These are phyloP conservation scores for Trichopria drosophilae DNA, from an alignment of 2,888 invertebrate species.

Conservation along the genomic window DNA sequence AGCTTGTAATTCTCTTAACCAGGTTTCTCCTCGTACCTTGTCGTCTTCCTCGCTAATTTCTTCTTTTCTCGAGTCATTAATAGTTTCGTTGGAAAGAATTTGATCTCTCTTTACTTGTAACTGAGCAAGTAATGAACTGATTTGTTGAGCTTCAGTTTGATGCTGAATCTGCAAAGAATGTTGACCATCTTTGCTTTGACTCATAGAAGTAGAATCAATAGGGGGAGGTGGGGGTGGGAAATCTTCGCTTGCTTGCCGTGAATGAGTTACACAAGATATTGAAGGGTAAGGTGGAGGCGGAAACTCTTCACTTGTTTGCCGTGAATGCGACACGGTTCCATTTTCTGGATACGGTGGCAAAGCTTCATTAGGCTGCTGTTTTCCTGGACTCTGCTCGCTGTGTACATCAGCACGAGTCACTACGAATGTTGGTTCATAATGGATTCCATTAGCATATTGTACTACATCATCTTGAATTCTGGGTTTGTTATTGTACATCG, in stretches of 20 bases:
- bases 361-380: conserved; percentile 59
- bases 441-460: conserved; percentile 59
- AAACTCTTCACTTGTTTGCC: conserved; percentile 62
- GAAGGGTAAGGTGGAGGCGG: conserved; percentile 79
- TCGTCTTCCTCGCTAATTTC: conserved; percentile 42
- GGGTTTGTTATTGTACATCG: conserved; percentile 45
- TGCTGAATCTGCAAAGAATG: conserved; percentile 36
- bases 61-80: conserved; percentile 39
- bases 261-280: conserved; percentile 76
- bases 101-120: conserved; percentile 58
- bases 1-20: conserved; percentile 79
- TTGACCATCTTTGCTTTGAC: conserved; percentile 25
- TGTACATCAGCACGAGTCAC: conserved; percentile 85
- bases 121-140: conserved; percentile 50
- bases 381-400: conserved; percentile 72
- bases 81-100: conserved; percentile 47
- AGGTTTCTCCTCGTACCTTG: conserved; percentile 63
- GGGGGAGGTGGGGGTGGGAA: conserved; percentile 88
- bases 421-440: conserved; percentile 60
- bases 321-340: conserved; percentile 59
- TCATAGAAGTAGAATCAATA: conserved; percentile 66
- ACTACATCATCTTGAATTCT: conserved; percentile 58
- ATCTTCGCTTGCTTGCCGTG: conserved; percentile 84
- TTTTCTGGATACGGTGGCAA: conserved; percentile 60
- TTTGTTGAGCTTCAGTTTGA: conserved; percentile 50